Conservation (phyloP, 1,140 invertebrate genomes). For the Drosophila azteca region DNA sequence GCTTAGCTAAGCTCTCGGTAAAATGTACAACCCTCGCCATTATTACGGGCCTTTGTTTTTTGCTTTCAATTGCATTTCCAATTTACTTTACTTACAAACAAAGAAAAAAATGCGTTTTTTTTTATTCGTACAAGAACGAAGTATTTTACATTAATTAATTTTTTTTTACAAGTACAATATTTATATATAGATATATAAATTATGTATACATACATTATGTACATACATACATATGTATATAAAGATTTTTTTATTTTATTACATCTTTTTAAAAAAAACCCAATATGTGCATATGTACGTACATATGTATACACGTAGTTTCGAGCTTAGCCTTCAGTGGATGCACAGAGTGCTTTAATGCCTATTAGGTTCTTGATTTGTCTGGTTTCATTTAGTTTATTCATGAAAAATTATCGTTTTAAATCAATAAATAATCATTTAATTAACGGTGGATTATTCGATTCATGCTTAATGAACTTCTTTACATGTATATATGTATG, state of each 20-base stretch:
- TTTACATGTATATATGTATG: conserved; percentile 49
- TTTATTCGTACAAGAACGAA: conserved; percentile 72
- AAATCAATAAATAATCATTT: conserved; percentile 79
- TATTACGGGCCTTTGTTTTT: conserved; percentile 36
- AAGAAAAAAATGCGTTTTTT: conserved; percentile 75
- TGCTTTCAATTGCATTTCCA: conserved; percentile 32
- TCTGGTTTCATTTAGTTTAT: conserved; percentile 14
- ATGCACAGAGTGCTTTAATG: conserved; percentile 23
- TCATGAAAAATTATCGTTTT: conserved; percentile 51
- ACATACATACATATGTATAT: conserved; percentile 20
- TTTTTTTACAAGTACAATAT: conserved; percentile 25
- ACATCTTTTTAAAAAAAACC: conserved; percentile 20
- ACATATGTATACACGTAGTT: conserved; percentile 23
- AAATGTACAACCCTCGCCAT: conserved; percentile 54
- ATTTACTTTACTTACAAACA: conserved; percentile 39
- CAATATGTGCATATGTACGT: conserved; percentile 21
- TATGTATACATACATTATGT: conserved; percentile 13
- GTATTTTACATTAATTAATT: conserved; percentile 77
- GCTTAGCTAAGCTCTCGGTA: conserved; percentile 31
- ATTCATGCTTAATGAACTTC: conserved; percentile 72
- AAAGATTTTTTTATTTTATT: conserved; percentile 28
- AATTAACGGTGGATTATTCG: conserved; percentile 82
- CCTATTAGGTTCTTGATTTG: conserved; percentile 22
- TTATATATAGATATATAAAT: conserved; percentile 31
- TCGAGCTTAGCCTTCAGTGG: conserved; percentile 49